Conservation (phyloP, 2,888 invertebrate genomes). For the Panzeria rudis region DNA sequence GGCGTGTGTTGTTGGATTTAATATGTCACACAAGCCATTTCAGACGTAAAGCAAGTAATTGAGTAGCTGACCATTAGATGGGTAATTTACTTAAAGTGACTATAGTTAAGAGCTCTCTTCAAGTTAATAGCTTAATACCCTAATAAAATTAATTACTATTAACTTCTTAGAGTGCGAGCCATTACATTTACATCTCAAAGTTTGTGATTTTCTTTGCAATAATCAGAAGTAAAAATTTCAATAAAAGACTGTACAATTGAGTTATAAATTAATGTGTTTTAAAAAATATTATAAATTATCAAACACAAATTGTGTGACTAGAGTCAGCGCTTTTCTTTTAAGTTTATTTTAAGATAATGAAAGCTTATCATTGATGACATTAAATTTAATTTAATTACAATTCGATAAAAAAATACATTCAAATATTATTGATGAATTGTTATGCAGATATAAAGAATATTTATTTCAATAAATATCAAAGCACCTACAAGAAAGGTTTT, state of each 20-base stretch:
- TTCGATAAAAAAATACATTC: constrained; percentile 5
- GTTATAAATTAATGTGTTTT: neutral
- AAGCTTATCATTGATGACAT: neutral
- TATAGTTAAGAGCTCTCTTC: constrained; percentile 6
- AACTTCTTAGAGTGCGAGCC: neutral
- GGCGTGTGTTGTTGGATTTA: constrained; percentile 30
- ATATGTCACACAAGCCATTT: neutral
- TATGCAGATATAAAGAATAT: neutral
- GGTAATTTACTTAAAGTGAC: neutral
- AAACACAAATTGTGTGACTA: neutral
- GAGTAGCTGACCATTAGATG: neutral
- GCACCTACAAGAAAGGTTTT: too few species aligned
- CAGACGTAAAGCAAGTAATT: neutral
- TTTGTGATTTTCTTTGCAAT: neutral
- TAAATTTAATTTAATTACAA: neutral
- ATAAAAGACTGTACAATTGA: neutral
- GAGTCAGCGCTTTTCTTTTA: neutral
- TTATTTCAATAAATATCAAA: neutral
- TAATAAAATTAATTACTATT: constrained; percentile 23
- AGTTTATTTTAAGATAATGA: neutral
- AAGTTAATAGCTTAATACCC: constrained; percentile 45
- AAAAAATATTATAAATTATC: neutral
- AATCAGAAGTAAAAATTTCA: constrained; percentile 17
- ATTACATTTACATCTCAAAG: neutral
- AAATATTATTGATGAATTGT: neutral